Percentiles rank a stretch among this genome's conserved stretches.
Evolutionary conservation across 1,140 invertebrate species (phyloP).

Genomic region (Aporrectodea caliginosa): DNA sequence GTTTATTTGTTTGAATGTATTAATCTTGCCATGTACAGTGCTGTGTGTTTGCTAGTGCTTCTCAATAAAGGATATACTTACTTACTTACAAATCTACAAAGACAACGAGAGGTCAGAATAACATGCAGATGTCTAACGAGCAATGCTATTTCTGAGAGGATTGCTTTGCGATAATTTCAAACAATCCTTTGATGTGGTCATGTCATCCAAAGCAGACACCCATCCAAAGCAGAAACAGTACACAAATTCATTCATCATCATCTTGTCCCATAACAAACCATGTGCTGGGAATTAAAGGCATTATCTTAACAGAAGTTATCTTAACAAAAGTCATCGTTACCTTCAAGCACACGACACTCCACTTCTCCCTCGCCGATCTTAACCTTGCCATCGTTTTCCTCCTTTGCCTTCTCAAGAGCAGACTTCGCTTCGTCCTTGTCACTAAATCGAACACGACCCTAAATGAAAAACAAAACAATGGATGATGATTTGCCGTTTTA

Average conservation of each 20-base stretch:
- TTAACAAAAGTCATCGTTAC: conserved; percentile 15
- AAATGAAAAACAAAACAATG: background rate
- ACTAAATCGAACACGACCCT: conserved; percentile 62
- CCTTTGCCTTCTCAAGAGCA: conserved; percentile 63
- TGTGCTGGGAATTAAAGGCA: background rate
- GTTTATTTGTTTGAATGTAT: too few relatives aligned
- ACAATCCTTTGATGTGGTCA: too few relatives aligned
- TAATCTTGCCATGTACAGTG: too few relatives aligned
- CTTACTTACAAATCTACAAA: too few relatives aligned
- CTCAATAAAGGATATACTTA: too few relatives aligned
- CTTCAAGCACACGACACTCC: conserved; percentile 27
- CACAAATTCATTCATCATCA: background rate
- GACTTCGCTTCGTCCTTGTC: conserved; percentile 67
- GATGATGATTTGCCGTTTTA: too few relatives aligned
- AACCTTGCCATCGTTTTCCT: conserved; percentile 34
- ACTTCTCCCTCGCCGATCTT: conserved; percentile 27
- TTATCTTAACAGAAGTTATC: background rate
- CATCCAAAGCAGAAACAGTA: background rate
- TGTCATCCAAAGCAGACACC: too few relatives aligned
- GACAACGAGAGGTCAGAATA: too few relatives aligned
- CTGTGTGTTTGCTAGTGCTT: too few relatives aligned
- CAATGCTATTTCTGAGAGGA: too few relatives aligned
- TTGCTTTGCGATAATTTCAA: too few relatives aligned
- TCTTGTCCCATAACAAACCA: background rate
- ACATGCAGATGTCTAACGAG: too few relatives aligned